Evolutionary conservation across 2,888 invertebrate species (phyloP).

Genomic region (Spisula solida): DNA sequence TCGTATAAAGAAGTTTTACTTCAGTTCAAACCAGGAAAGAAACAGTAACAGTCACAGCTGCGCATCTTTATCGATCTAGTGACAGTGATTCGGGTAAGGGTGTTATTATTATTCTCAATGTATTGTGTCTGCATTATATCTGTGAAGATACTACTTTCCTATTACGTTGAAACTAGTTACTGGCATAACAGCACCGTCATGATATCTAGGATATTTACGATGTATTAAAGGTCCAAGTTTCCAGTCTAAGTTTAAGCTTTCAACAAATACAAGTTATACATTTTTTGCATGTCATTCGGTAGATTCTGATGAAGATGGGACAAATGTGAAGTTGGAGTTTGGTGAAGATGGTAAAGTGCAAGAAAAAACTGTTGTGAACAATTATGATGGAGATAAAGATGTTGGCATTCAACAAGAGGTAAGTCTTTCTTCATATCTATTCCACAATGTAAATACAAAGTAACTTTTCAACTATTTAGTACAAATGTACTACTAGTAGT

Average conservation of each 20-base stretch:
- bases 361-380: constrained; percentile 27
- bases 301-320: not conserved
- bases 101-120: not conserved
- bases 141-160: no score
- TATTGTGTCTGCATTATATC: not conserved
- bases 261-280: no score
- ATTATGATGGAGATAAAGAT: not conserved
- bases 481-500: no score
- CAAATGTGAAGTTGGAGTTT: constrained; percentile 13
- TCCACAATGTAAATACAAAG: not conserved
- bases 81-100: not conserved
- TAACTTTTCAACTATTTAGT: no score
- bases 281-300: not conserved
- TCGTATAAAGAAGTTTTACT: not conserved
- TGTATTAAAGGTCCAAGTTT: no score
- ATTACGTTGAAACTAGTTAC: no score
- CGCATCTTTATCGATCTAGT: not conserved
- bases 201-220: no score
- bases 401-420: constrained; percentile 25
- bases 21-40: not conserved
- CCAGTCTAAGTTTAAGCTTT: no score
- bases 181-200: no score
- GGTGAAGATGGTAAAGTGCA: constrained; percentile 24
- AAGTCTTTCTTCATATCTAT: not conserved
- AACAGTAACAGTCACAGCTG: not conserved